Conservation (phyloP, 2,888 invertebrate species). For the Himalopsyche japonica region DNA sequence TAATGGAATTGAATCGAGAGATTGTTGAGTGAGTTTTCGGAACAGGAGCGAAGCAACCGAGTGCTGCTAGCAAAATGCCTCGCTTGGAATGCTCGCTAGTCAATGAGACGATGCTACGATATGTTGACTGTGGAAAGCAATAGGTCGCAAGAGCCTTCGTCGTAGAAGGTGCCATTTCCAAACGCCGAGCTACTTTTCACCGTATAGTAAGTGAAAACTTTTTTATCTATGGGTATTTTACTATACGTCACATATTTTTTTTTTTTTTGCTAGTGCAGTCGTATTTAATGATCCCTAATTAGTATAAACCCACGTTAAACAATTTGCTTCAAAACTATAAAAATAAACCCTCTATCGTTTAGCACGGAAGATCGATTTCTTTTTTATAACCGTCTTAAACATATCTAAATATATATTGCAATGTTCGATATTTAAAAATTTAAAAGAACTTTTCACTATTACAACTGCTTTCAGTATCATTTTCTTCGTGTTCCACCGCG, state of each 20-base stretch:
- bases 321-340: too few relatives aligned
- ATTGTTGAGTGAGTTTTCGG: neutral
- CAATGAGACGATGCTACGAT: neutral
- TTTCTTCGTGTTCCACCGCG: too few relatives aligned
- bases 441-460: too few relatives aligned
- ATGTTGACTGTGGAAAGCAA: neutral
- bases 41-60: constrained; percentile 23
- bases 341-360: too few relatives aligned
- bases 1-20: neutral
- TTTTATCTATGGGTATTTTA: neutral
- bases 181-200: neutral
- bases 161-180: constrained; percentile 4
- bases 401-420: too few relatives aligned
- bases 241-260: neutral
- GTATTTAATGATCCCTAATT: neutral
- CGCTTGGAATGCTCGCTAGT: neutral
- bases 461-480: too few relatives aligned
- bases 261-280: neutral
- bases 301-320: too few relatives aligned
- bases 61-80: constrained; percentile 17
- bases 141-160: constrained; percentile 3
- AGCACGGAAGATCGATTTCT: too few relatives aligned
- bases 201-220: neutral
- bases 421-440: too few relatives aligned
- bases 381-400: too few relatives aligned